Base-by-base conservation (phyloP, 2,888 invertebrate genomes). In the Drosophila yooni region DNA sequence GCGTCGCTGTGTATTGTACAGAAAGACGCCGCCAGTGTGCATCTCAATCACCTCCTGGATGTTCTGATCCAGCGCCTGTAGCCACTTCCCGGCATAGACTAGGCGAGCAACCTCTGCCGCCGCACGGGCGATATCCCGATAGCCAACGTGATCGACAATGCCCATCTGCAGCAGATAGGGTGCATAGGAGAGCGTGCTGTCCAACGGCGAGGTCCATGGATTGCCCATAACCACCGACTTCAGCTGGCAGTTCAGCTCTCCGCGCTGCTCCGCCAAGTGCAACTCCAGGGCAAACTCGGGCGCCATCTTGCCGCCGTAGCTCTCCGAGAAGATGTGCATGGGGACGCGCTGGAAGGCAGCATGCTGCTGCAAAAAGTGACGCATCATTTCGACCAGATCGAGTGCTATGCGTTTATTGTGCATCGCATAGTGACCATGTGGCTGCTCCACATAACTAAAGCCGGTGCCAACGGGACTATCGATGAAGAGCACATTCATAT, bases 301-400 rank as follows among this genome's bases (percentile, higher is more conserved):
- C 0, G 97, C 96, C 97, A 98, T 98, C 93, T 98, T 98, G 2
- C 98, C 98, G 34, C 98, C 98, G 92, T 98, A 98, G 0, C 97
- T 97, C 92, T 98, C 97, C 21, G 96, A 96, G 88, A 97, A 96
- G 74, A 98, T 96, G 91, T 97, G 98, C 43, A 97, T 94, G 1
- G 97, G 96, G 0, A 96, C 94, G 18, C 92, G 93, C 91, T 95
- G 94, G 88, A 97, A 97, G 77, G 95, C 94, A 0, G 96, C 94
- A 86, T 96, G 93, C n/a, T 94, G 91, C 34, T 93, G 85, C 74
- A 96, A 95, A 91, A 98, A 97, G 6, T 94, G 94, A 81, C 94
- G 94, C 93, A 97, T 94, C 36, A 97, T 94, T 51, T 94, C 94
- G 4, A 98, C 94, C 79, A 98, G 95, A 93, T 98, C 98, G 15